phyloP scores from a whole-genome alignment of 2,113 vertebrate genomes.

The Oreotrochilus melanogaster region DNA sequence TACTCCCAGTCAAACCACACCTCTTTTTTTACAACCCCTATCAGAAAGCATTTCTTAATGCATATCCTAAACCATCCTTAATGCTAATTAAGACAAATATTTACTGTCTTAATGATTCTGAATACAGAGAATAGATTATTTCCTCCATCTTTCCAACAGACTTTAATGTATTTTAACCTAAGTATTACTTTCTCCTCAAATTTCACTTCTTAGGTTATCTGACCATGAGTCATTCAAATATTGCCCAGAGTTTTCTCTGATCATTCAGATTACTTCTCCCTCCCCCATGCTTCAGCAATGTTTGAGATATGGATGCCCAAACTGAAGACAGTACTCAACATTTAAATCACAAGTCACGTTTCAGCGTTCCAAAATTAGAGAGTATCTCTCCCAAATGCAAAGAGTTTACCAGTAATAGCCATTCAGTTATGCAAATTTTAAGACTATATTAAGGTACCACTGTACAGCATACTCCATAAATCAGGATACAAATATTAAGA shows the following conservation, averaged over 20 bases:
- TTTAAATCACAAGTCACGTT: not conserved
- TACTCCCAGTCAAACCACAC: not conserved
- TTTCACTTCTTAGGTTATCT: not conserved
- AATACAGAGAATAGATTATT: not conserved
- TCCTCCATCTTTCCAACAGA: not conserved
- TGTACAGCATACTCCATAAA: not conserved
- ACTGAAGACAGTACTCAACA: not conserved
- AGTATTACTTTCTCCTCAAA: not conserved
- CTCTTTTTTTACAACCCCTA: not conserved
- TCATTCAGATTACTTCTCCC: not conserved
- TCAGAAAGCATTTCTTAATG: not conserved
- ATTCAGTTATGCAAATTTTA: not conserved
- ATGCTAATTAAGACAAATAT: not conserved
- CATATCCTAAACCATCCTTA: fast-evolving
- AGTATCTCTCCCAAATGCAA: not conserved
- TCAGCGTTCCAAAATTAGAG: not conserved
- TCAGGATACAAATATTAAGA: not conserved
- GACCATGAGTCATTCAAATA: not conserved
- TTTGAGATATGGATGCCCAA: not conserved
- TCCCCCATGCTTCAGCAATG: not conserved
- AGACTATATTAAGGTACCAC: fast-evolving
- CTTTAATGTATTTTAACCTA: not conserved
- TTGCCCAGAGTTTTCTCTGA: not conserved
- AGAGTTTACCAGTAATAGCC: not conserved
- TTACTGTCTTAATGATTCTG: not conserved